A percentile compares a stretch with the other conserved stretches of the same genome.
These are phyloP conservation scores for Echiichthys vipera DNA, from an alignment of 2,797 vertebrate species.

Conservation along the genomic window DNA sequence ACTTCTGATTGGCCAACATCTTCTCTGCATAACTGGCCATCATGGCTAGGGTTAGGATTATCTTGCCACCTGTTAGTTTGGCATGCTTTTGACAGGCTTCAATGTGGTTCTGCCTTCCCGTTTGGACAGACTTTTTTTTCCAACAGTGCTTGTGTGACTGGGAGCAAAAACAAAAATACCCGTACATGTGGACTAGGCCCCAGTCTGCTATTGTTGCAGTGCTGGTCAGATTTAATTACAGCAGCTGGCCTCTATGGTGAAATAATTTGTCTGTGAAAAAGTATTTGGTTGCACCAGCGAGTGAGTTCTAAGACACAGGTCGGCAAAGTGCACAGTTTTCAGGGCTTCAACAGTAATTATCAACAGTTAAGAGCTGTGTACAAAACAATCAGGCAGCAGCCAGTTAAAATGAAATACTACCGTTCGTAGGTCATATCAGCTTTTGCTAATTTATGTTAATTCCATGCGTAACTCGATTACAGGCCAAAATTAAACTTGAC, in stretches of 20 bases:
- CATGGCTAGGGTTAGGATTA: too few relatives aligned
- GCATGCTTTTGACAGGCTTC: too few relatives aligned
- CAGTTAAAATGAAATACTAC: not conserved
- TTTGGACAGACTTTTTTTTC: too few relatives aligned
- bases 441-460: not conserved
- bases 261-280: too few relatives aligned
- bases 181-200: too few relatives aligned
- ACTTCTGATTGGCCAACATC: too few relatives aligned
- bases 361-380: not conserved
- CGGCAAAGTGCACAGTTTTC: not conserved
- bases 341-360: not conserved
- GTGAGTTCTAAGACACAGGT: not conserved
- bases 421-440: not conserved
- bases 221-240: not conserved
- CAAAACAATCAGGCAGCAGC: not conserved
- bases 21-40: too few relatives aligned
- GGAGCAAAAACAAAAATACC: too few relatives aligned
- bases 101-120: too few relatives aligned
- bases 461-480: not conserved
- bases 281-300: not conserved
- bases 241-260: not conserved
- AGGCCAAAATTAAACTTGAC: not conserved
- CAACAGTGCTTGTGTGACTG: too few relatives aligned
- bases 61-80: too few relatives aligned
- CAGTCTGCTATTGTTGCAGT: not conserved